These are phyloP conservation scores for Peromyscus maniculatus DNA, from an alignment of 2,113 vertebrate species.

Conservation along the genomic window DNA sequence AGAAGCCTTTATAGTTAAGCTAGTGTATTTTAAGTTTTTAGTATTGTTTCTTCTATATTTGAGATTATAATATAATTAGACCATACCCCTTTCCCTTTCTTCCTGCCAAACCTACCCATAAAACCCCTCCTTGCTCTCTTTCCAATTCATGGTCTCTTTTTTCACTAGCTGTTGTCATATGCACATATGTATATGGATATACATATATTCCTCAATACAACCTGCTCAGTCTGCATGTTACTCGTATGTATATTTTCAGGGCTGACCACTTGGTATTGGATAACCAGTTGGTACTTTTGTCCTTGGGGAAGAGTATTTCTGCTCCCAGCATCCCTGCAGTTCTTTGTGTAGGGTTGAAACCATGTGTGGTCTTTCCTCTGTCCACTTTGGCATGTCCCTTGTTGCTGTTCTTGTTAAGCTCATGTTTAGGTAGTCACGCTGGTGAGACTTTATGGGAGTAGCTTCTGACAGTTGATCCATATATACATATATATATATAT, in stretches of 20 bases:
- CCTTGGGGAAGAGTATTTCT: background rate
- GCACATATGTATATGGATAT: background rate
- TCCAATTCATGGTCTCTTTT: background rate
- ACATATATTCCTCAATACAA: background rate
- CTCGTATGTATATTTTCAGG: background rate
- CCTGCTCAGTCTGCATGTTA: background rate
- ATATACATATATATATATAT: too few species aligned
- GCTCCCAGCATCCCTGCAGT: background rate
- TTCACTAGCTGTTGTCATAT: background rate
- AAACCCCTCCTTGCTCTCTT: background rate
- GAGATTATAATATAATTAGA: background rate
- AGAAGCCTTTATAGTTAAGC: background rate
- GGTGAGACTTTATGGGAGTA: background rate
- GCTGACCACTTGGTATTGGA: background rate
- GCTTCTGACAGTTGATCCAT: background rate
- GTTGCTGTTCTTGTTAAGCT: background rate
- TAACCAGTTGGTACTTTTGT: background rate
- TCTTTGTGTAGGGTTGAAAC: background rate
- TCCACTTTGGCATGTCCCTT: background rate
- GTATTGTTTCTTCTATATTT: background rate
- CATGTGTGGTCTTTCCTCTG: background rate
- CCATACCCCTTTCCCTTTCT: too few species aligned
- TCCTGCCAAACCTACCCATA: background rate
- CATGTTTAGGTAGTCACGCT: background rate
- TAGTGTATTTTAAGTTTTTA: background rate